phyloP scores from a whole-genome alignment of 2,113 vertebrate genomes.

The Mormoops blainvillei region DNA sequence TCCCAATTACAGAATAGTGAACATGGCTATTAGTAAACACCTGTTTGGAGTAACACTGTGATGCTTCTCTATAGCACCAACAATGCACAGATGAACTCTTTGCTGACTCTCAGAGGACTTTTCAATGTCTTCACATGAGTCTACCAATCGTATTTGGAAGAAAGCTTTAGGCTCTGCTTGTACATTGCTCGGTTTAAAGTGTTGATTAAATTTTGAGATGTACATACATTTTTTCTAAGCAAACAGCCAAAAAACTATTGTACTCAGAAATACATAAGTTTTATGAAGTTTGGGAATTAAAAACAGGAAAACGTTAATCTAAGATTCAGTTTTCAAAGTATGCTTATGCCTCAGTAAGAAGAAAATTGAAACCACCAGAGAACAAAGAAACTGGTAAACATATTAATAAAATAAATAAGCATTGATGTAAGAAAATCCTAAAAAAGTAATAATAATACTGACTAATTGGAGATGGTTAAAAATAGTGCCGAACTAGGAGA shows the following conservation, averaged over 20 bases:
- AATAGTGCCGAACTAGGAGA: background rate
- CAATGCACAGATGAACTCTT: background rate
- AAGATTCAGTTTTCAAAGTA: background rate
- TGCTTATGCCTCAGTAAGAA: background rate
- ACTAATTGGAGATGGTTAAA: background rate
- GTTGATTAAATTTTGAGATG: background rate
- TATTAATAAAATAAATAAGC: constrained; percentile 1
- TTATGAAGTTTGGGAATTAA: constrained; percentile 4
- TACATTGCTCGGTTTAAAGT: background rate
- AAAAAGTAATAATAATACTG: background rate
- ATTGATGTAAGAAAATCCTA: background rate
- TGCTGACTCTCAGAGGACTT: background rate
- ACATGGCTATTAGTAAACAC: background rate
- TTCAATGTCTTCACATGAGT: background rate
- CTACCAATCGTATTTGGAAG: background rate
- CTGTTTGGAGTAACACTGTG: background rate
- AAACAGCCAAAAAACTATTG: background rate
- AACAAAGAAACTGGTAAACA: background rate
- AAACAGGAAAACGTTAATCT: background rate
- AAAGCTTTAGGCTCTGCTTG: background rate
- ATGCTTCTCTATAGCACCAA: background rate
- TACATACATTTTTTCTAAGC: background rate
- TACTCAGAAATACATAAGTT: background rate
- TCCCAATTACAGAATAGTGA: background rate
- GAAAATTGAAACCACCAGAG: background rate